These are phyloP conservation scores for Origma solitaria DNA, from an alignment of 2,113 vertebrate species.

Conservation along the genomic window DNA sequence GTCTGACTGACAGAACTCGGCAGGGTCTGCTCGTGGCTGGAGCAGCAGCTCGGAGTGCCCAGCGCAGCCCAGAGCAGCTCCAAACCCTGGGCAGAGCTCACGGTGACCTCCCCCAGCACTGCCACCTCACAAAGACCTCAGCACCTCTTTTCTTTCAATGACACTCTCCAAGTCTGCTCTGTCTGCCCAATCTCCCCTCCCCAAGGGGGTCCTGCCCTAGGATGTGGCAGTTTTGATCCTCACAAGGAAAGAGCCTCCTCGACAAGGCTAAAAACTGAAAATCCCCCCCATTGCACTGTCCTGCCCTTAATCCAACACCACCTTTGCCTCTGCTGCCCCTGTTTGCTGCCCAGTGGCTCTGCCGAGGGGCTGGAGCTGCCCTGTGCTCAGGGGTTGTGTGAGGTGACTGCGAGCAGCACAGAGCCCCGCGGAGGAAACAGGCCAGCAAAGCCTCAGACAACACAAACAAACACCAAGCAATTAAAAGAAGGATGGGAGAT, in stretches of 20 bases:
- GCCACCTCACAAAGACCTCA: not conserved
- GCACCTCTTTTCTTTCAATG: not conserved
- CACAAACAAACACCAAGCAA: conserved; percentile 52
- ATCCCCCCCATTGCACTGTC: fast-evolving
- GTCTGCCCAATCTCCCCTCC: not conserved
- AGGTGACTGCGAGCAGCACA: not conserved
- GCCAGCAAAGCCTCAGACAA: conserved; percentile 34
- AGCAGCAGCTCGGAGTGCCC: fast-evolving
- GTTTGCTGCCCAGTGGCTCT: fast-evolving
- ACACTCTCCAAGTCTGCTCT: not conserved
- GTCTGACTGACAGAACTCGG: not conserved
- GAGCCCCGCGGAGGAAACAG: not conserved
- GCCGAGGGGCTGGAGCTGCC: not conserved
- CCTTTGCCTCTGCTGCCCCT: fast-evolving
- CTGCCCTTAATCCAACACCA: not conserved
- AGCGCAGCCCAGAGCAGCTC: fast-evolving
- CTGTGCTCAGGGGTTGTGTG: not conserved
- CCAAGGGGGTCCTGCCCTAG: not conserved
- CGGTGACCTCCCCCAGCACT: not conserved
- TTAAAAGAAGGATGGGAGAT: conserved; percentile 48
- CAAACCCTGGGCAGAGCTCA: not conserved
- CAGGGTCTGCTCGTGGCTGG: not conserved
- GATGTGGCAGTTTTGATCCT: not conserved
- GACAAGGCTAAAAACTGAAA: fast-evolving
- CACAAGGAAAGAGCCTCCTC: not conserved